Percentiles rank a stretch among this genome's conserved stretches.
phyloP scores from a whole-genome alignment of 2,113 vertebrate genomes.

The Heptranchias perlo region DNA sequence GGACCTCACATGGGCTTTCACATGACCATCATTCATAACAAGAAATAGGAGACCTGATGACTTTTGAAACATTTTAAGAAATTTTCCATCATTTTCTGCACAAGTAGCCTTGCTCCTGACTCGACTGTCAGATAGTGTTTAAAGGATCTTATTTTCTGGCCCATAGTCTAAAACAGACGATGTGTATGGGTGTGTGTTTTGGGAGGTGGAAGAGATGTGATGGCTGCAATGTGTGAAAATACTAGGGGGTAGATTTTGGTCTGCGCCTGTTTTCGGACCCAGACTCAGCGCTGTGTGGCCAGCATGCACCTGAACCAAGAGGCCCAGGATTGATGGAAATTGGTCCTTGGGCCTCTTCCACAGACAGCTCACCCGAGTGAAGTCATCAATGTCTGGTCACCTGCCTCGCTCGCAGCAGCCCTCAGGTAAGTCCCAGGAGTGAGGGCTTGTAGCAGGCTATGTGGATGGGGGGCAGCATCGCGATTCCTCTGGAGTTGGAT shows the following conservation, averaged over 20 bases:
- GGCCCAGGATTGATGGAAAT: background rate
- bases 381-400: background rate
- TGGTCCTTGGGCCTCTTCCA: background rate
- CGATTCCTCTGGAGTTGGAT: background rate
- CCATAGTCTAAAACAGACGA: background rate
- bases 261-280: background rate
- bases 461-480: too few species aligned
- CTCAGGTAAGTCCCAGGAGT: background rate
- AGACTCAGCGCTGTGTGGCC: background rate
- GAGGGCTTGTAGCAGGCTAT: too few species aligned
- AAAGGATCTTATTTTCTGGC: background rate
- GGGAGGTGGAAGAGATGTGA: background rate
- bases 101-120: background rate
- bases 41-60: too few species aligned
- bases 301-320: background rate
- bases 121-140: background rate
- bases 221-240: background rate
- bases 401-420: background rate
- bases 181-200: background rate
- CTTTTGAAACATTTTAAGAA: background rate
- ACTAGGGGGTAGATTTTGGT: background rate
- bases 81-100: background rate
- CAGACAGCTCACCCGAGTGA: background rate
- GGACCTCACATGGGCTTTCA: background rate
- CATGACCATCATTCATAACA: background rate